phyloP scores from a whole-genome alignment of 2,888 invertebrate species.

The Stenichneumon culpator region DNA sequence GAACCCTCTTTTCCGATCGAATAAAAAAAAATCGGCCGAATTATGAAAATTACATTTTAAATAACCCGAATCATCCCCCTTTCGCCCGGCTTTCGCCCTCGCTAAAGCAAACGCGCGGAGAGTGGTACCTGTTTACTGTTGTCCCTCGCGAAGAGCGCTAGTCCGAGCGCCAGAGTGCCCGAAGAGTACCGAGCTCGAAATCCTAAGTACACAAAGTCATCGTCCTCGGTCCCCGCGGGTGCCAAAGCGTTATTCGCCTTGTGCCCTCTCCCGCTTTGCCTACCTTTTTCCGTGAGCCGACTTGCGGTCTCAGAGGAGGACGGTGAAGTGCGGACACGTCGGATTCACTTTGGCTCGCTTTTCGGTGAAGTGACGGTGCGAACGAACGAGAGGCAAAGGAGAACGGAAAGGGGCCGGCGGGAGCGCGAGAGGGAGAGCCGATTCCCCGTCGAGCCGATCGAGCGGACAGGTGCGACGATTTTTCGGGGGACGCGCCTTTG shows the following conservation, averaged over 20 bases:
- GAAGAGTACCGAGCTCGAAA: slow-evolving; percentile 42
- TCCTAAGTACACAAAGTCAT: slow-evolving; percentile 50
- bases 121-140: slow-evolving; percentile 31
- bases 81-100: too few species aligned
- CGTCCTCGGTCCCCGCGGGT: slow-evolving; percentile 23
- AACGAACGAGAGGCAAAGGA: slow-evolving; percentile 26
- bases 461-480: slow-evolving; percentile 66
- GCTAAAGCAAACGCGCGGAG: neutral
- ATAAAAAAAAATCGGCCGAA: neutral
- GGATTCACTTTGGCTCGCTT: slow-evolving; percentile 33
- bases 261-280: slow-evolving; percentile 5
- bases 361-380: slow-evolving; percentile 33
- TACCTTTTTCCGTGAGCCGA: slow-evolving; percentile 17
- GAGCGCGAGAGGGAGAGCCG: slow-evolving; percentile 8
- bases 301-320: slow-evolving; percentile 18
- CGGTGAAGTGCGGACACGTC: slow-evolving; percentile 25
- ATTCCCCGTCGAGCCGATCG: slow-evolving; percentile 48
- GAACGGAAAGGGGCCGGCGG: slow-evolving; percentile 49
- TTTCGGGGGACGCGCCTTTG: slow-evolving; percentile 49
- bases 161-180: slow-evolving; percentile 6
- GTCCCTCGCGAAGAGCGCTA: slow-evolving; percentile 26
- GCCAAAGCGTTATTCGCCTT: slow-evolving; percentile 56
- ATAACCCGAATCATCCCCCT: neutral
- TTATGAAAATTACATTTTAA: neutral
- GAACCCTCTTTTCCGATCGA: neutral